Base-by-base conservation (phyloP, 2,113 vertebrate genomes). In the Saccopteryx bilineata region DNA sequence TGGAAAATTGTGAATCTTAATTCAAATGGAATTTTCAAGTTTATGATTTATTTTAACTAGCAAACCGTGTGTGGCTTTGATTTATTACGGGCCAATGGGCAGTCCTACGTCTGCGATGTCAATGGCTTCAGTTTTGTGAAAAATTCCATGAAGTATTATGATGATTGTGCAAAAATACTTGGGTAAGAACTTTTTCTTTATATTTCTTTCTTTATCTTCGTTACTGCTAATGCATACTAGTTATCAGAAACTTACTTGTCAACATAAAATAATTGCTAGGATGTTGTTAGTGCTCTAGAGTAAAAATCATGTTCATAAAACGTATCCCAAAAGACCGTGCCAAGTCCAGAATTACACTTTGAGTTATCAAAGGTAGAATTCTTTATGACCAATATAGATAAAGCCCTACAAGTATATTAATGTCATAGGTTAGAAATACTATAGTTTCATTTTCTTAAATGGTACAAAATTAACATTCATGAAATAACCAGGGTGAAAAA, bases 71-170 rank as follows among this genome's bases (percentile, higher is more conserved):
- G 99, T 98, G 99, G 99, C 82, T 99, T 99, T 98, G 99, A 99
- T 98, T 98, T 99, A 68, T 98, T 99, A 54, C 99, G 99, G 96
- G 99, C 99, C 96, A 99, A 99, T 94, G 99, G 99, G 81, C 99
- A 99, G 87, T 99, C 99, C n/a, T 99, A 99, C 78, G 99, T 99
- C 63, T 99, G 99, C 97, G 99, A 99, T 86, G 99, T 99, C 80
- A 99, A 99, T 88, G 99, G 99, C 93, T 99, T 99, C 98, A 99
- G 99, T 98, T 99, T 99, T 96, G 99, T 99, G 97, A 99, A 99
- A 98, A 99, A 99, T 97, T 99, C 99, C 88, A 99, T 99, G 99
- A 99, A 99, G 97, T 99, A 99, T 97, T 99, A 99, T 92, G 99
- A 99, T 96, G 99, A 99, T 97, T 99, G 99, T 97, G 99, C 99